A percentile compares a stretch with the other conserved stretches of the same genome.
Evolutionary conservation across 2,797 vertebrate species (phyloP).

Genomic region (Hydrocynus forskahlii): DNA sequence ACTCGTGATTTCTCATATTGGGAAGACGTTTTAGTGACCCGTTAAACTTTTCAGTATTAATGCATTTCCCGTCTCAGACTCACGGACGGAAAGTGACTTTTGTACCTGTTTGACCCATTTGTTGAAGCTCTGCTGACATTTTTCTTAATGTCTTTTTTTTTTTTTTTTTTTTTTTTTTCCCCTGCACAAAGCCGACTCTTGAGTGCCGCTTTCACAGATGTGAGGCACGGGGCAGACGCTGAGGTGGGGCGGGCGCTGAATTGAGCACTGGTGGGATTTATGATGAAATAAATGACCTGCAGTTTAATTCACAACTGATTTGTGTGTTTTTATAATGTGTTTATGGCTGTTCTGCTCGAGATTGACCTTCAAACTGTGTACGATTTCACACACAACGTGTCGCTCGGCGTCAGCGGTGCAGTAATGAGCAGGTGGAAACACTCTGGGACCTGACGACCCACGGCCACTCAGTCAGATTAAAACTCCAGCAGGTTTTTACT

Average conservation of each 20-base stretch:
- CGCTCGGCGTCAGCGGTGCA: not conserved
- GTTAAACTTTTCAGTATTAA: slow-evolving; percentile 83
- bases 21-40: slow-evolving; percentile 80
- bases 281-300: slow-evolving; percentile 50
- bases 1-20: slow-evolving; percentile 87
- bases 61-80: slow-evolving; percentile 74
- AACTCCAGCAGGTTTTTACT: no score
- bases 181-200: slow-evolving; percentile 43
- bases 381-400: not conserved
- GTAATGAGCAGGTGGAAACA: no score
- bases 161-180: slow-evolving; percentile 25
- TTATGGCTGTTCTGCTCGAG: not conserved
- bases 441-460: no score
- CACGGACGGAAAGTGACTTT: slow-evolving; percentile 61
- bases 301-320: slow-evolving; percentile 34
- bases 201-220: slow-evolving; percentile 36
- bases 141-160: slow-evolving; percentile 48
- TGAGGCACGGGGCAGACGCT: not conserved
- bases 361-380: not conserved
- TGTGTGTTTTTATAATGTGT: not conserved
- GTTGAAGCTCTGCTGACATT: slow-evolving; percentile 43
- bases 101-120: slow-evolving; percentile 48
- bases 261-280: slow-evolving; percentile 32
- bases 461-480: no score
- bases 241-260: slow-evolving; percentile 23